Percentiles rank a stretch among this genome's conserved stretches.
Evolutionary conservation across 2,888 invertebrate species (phyloP).

Genomic region (Alitta virens): DNA sequence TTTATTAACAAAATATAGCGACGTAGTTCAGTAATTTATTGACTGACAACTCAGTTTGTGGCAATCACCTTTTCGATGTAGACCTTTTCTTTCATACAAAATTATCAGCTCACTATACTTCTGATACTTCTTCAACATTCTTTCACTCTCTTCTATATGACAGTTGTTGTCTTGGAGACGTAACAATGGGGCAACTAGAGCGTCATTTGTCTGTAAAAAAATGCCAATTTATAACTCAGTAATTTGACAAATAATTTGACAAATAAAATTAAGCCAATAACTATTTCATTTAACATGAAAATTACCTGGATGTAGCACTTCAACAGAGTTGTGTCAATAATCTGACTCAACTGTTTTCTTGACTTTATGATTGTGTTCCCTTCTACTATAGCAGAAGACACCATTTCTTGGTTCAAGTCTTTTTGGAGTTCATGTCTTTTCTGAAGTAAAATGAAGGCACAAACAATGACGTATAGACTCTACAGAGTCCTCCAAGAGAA

Average conservation of each 20-base stretch:
- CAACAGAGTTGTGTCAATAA: constrained; percentile 93
- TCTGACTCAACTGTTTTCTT: constrained; percentile 73
- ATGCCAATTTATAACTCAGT: not conserved
- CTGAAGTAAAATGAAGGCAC: constrained; percentile 33
- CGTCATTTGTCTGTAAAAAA: constrained; percentile 82
- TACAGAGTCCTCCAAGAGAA: no score
- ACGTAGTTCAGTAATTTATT: not conserved
- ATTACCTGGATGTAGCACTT: constrained; percentile 91
- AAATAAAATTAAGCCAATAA: not conserved
- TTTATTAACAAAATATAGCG: no score
- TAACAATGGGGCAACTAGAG: constrained; percentile 84
- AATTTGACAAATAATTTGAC: not conserved
- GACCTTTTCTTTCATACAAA: constrained; percentile 89
- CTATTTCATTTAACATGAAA: constrained; percentile 4
- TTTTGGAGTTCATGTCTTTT: constrained; percentile 53
- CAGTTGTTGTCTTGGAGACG: constrained; percentile 82
- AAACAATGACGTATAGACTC: no score
- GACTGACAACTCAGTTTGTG: not conserved
- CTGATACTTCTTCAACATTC: constrained; percentile 78
- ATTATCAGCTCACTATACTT: constrained; percentile 93
- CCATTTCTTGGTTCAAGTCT: constrained; percentile 42
- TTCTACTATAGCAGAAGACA: constrained; percentile 53
- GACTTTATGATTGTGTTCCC: constrained; percentile 60
- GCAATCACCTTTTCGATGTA: constrained; percentile 78
- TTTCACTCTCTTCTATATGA: constrained; percentile 89